phyloP scores from a whole-genome alignment of 2,888 invertebrate species.

The Galeruca laticollis region DNA sequence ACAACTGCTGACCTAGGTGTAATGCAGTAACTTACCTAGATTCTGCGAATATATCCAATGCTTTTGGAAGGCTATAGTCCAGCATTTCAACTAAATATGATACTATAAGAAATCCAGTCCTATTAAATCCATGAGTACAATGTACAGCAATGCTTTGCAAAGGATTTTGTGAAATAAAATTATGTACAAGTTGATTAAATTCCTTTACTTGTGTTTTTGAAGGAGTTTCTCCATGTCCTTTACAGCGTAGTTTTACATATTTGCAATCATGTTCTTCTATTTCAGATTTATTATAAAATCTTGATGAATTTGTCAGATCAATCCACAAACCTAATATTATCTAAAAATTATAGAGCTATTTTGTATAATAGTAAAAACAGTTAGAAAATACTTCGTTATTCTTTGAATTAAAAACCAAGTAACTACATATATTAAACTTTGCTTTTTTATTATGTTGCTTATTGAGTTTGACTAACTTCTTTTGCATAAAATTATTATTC shows the following conservation, averaged over 20 bases:
- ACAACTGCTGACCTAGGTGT: slow-evolving; percentile 9
- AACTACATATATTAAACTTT: no score
- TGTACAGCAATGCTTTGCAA: slow-evolving; percentile 86
- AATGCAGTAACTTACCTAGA: slow-evolving; percentile 68
- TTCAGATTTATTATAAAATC: slow-evolving; percentile 90
- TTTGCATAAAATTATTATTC: no score
- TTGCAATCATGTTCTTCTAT: slow-evolving; percentile 82
- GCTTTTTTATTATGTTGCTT: no score
- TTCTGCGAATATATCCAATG: slow-evolving; percentile 81
- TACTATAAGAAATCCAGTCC: slow-evolving; percentile 95
- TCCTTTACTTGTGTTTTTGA: slow-evolving; percentile 82
- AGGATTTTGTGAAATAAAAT: slow-evolving; percentile 85
- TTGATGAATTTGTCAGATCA: slow-evolving; percentile 93
- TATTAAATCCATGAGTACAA: slow-evolving; percentile 98
- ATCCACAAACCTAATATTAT: slow-evolving; percentile 94
- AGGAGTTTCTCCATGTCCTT: slow-evolving; percentile 95
- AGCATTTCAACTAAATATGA: slow-evolving; percentile 90
- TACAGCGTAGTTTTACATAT: slow-evolving; percentile 90
- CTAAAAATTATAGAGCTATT: no score
- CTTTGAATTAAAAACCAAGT: no score
- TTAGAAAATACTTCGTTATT: no score
- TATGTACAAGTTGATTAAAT: slow-evolving; percentile 86
- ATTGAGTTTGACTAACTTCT: no score
- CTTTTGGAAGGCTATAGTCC: slow-evolving; percentile 88
- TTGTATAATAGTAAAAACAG: no score